Base-by-base conservation (phyloP, 2,888 invertebrate genomes). In the Mythimna pallens region DNA sequence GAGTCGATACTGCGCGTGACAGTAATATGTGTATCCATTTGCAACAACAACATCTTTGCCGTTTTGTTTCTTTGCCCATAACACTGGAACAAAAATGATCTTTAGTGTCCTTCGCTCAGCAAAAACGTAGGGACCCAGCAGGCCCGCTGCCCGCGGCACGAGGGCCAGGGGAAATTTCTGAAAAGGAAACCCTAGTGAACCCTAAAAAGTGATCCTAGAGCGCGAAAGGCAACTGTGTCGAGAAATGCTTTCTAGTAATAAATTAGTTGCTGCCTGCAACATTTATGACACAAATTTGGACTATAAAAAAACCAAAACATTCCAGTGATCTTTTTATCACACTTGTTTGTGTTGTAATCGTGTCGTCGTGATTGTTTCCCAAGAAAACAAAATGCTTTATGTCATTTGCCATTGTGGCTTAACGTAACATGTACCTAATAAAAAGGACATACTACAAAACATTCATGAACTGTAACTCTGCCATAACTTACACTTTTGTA, bases 1-100 rank as follows among this genome's bases (percentile, higher is more conserved):
- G 6, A 67, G 70, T 17, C 54, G 55, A 14, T 71, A 71, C 1
- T 68, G 67, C 43, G 64, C 83, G 40, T 87, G 78, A 20, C 77
- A 55, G 70, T 88, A 89, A 72, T 88, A 92, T 0, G 88, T 86
- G 69, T 86, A 90, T 0, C 86, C 87, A 20, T 90, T 75, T 1
- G 89, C 52, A 14, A 90, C 59, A 0, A 85, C 83, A 22, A 91
- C 47, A 22, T 86, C 81, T 59, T 86, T 88, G 0, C 90, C 91
- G 8, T 79, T 70, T 0, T 30, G 55, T 36, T 85, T 86, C 59
- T n/a, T 72, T 25, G 78, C 70, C 82, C 80, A 85, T 4, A 14
- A 10, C 5, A 85, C 85, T 86, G 72, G 17, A 68, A 73, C 22
- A 12, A 14, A 14, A 43, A 43, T 43, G 43, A 12, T 43, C 43